These are phyloP conservation scores for Aix galericulata DNA, from an alignment of 2,113 vertebrate species.

Conservation along the genomic window DNA sequence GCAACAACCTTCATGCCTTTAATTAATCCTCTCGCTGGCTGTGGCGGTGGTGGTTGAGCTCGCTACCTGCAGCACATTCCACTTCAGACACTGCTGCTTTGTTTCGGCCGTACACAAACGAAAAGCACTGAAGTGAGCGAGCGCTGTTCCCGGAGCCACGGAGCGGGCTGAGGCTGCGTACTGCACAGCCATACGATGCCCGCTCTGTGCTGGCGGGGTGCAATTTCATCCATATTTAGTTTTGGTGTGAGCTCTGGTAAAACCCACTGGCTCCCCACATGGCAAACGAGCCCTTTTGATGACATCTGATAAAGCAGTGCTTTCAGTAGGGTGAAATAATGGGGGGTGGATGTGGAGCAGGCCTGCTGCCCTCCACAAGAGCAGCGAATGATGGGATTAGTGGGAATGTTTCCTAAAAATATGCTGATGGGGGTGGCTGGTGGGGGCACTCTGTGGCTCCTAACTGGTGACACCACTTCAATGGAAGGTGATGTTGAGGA, in stretches of 20 bases:
- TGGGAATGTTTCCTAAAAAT: slow-evolving; percentile 16
- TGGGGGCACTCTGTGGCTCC: not conserved
- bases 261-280: slow-evolving; percentile 27
- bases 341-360: slow-evolving; percentile 28
- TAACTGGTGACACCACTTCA: not conserved
- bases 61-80: slow-evolving; percentile 72
- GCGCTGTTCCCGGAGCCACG: not conserved
- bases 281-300: not conserved
- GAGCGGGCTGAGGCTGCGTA: not conserved
- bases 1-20: slow-evolving; percentile 14
- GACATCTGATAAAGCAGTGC: not conserved
- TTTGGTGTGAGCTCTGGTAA: slow-evolving; percentile 23
- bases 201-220: slow-evolving; percentile 60
- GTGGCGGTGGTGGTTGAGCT: slow-evolving; percentile 31
- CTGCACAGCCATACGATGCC: slow-evolving; percentile 20
- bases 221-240: slow-evolving; percentile 55
- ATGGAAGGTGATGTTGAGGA: not conserved
- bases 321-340: not conserved
- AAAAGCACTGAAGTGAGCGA: not conserved
- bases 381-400: slow-evolving; percentile 37
- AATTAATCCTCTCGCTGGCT: slow-evolving; percentile 33
- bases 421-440: not conserved
- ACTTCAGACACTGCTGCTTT: slow-evolving; percentile 23
- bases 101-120: not conserved
- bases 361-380: slow-evolving; percentile 49